Percentiles rank a stretch among this genome's conserved stretches.
Conservation (phyloP, 2,797 vertebrate genomes). For the Tokudaia tokunoshimensis region DNA sequence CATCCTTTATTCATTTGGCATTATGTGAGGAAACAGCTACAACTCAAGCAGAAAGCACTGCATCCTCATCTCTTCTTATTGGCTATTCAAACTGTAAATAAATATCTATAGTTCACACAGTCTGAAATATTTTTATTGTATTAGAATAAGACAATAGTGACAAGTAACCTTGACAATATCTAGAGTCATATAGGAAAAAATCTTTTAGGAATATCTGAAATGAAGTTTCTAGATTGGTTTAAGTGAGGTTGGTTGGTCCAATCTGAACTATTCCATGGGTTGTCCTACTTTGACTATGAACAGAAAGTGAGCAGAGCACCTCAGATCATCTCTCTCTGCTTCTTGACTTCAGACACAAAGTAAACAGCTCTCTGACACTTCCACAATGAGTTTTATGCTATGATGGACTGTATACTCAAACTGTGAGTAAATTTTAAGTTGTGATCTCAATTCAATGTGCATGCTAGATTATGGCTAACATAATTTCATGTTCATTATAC, state of each 20-base stretch:
- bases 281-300: not conserved
- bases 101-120: not conserved
- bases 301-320: not conserved
- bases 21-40: not conserved
- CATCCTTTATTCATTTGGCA: too few relatives aligned
- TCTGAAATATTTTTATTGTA: not conserved
- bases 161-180: not conserved
- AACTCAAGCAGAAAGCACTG: not conserved
- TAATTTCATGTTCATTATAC: not conserved
- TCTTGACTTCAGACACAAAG: not conserved
- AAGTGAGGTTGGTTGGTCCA: not conserved
- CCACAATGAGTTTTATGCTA: not conserved
- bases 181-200: not conserved
- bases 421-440: not conserved
- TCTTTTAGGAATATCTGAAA: not conserved
- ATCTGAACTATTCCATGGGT: rapidly evolving
- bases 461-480: too few relatives aligned
- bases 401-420: not conserved
- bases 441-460: not conserved
- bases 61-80: not conserved
- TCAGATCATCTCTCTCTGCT: not conserved
- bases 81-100: not conserved
- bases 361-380: not conserved
- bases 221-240: not conserved
- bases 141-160: not conserved